These are phyloP conservation scores for Polymixis flavicincta DNA, from an alignment of 2,888 invertebrate species.

Conservation along the genomic window DNA sequence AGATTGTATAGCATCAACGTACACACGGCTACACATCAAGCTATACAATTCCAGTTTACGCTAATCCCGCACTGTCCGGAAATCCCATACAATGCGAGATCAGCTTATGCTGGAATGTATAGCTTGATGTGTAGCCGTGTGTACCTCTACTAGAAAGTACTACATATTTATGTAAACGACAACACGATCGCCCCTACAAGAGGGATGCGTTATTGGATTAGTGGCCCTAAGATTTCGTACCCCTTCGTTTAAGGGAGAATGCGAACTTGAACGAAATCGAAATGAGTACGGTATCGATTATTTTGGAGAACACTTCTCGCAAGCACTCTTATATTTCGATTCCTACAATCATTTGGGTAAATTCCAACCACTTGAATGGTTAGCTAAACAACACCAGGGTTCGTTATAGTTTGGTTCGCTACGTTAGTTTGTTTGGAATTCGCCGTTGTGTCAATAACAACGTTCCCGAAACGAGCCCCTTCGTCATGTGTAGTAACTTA, in stretches of 20 bases:
- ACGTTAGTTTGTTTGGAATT: constrained; percentile 61
- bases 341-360: constrained; percentile 18
- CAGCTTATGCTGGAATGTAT: too few species aligned
- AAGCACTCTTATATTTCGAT: constrained; percentile 11
- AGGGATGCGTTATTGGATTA: constrained; percentile 84
- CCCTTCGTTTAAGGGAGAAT: constrained; percentile 70
- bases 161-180: constrained; percentile 21
- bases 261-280: constrained; percentile 59
- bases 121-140: too few species aligned
- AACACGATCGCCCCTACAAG: constrained; percentile 60
- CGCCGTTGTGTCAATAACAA: constrained; percentile 61
- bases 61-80: too few species aligned
- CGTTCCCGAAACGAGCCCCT: constrained; percentile 53
- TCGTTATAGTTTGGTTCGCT: constrained; percentile 38
- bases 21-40: too few species aligned
- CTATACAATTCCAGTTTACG: too few species aligned
- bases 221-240: constrained; percentile 74
- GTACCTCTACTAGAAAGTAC: constrained; percentile 43
- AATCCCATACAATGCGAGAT: too few species aligned
- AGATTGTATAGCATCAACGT: constrained; percentile 25
- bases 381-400: constrained; percentile 21
- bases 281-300: constrained; percentile 52
- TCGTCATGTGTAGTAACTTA: constrained; percentile 65
- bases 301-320: constrained; percentile 38
- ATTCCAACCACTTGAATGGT: constrained; percentile 45